Base-by-base conservation (phyloP, 30 jellyfish, hydroid and myxozoan genomes). In the Chrysaora quinquecirrha region DNA sequence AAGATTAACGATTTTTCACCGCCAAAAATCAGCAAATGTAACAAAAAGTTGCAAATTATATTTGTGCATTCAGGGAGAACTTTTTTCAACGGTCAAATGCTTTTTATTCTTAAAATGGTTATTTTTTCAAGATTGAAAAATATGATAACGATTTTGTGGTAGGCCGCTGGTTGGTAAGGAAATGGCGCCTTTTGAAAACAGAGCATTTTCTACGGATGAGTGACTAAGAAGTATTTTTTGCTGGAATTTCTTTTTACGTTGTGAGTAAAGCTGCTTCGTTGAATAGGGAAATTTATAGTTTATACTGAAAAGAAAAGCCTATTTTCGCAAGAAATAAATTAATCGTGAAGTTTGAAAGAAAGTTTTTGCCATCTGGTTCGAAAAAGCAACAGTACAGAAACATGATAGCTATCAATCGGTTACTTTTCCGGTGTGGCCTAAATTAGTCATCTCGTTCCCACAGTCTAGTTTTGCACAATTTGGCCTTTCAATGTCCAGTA, bases 101-200 rank as follows among this genome's bases (percentile, higher is more conserved):
- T 66, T 80, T 64, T 64, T 32, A 23, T 80, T 80, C 34, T 80
- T 18, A 74, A 65, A 6, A 4, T 52, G 29, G 19, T 52, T 4
- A 52, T 20, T 52, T 52, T 9, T 9, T 52, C 2, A 20, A 10
- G 68, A 52, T 10, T 52, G 49, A 33, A 71, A 82, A 66, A 16
- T 48, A 56, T 71, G 52, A 65, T 50, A 82, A 43, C 43, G 27
- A 48, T 82, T 65, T 33, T 69, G 85, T 66, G 92, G 92, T 71
- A 32, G 14, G 73, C 92, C 85, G 67, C 78, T 47, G 77, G 73
- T 58, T 54, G 30, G 61, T 61, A 32, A 71, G 92, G 92, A 82
- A 82, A 82, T 82, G 92, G 85, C 86, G 85, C 92, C 92, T 82
- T 69, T 33, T 19, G 75, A 82, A 68, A 82, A 70, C 92, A 82